Evolutionary conservation across 2,113 vertebrate species (phyloP).

Genomic region (Sakesphorus luctuosus): DNA sequence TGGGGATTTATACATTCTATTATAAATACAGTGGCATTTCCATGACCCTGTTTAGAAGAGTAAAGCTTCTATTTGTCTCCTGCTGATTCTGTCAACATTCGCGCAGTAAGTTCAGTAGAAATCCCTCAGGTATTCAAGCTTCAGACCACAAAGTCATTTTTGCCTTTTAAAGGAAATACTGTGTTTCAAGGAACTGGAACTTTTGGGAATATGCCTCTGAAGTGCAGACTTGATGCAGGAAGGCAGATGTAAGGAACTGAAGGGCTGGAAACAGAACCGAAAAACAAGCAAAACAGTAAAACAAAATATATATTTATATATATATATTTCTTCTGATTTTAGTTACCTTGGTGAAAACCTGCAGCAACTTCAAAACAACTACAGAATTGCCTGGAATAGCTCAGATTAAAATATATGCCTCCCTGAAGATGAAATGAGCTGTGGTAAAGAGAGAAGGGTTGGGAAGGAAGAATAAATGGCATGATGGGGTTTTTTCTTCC

Average conservation of each 20-base stretch:
- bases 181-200: slow-evolving; percentile 35
- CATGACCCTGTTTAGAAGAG: slow-evolving; percentile 54
- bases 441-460: background rate
- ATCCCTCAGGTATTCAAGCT: slow-evolving; percentile 51
- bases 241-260: background rate
- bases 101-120: slow-evolving; percentile 35
- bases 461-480: background rate
- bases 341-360: background rate
- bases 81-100: slow-evolving; percentile 64
- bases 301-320: slow-evolving; percentile 7
- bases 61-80: slow-evolving; percentile 64
- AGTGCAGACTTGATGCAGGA: background rate
- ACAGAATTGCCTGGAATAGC: background rate
- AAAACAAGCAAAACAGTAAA: slow-evolving; percentile 6
- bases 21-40: slow-evolving; percentile 54
- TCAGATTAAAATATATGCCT: background rate
- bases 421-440: background rate
- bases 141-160: slow-evolving; percentile 54
- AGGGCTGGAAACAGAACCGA: background rate
- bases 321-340: background rate
- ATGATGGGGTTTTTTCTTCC: background rate
- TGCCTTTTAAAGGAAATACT: slow-evolving; percentile 54
- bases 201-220: slow-evolving; percentile 38
- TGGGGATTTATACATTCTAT: slow-evolving; percentile 13
- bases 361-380: background rate